phyloP scores from a whole-genome alignment of 2,888 invertebrate genomes.

The Diadegma fenestrale region DNA sequence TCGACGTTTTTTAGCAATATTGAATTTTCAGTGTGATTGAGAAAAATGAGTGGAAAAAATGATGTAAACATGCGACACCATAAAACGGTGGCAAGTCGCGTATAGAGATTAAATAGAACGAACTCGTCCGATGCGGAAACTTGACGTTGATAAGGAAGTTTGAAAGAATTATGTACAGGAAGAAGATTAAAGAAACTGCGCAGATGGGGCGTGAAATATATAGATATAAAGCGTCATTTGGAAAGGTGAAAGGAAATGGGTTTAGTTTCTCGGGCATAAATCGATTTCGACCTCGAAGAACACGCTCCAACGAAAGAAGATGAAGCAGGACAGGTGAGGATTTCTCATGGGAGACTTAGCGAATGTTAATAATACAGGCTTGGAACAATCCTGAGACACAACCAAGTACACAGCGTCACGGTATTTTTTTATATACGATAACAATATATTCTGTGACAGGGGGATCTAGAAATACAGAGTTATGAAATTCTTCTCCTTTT shows the following conservation, averaged over 20 bases:
- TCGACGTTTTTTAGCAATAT: too few relatives aligned
- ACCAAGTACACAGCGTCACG: background rate
- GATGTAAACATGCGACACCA: conserved; percentile 12
- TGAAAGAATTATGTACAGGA: conserved; percentile 6
- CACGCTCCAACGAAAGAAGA: conserved; percentile 19
- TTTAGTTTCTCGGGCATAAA: conserved; percentile 51
- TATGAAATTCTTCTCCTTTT: conserved; percentile 1
- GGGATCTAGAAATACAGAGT: background rate
- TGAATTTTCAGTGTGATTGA: too few relatives aligned
- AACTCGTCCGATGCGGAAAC: background rate
- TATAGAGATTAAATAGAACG: conserved; percentile 9
- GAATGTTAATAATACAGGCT: conserved; percentile 31
- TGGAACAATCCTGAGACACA: background rate
- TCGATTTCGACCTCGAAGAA: conserved; percentile 57
- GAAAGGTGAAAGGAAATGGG: conserved; percentile 20
- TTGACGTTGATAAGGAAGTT: conserved; percentile 7
- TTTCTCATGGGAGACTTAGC: conserved; percentile 62
- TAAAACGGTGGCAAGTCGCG: background rate
- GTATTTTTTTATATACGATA: background rate
- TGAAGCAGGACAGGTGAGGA: conserved; percentile 58
- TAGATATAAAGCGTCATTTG: background rate
- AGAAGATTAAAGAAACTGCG: conserved; percentile 30
- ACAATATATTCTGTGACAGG: background rate
- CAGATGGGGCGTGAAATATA: background rate
- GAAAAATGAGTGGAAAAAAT: conserved; percentile 11